A percentile compares a stretch with the other conserved stretches of the same genome.
These are phyloP conservation scores for Eunapius fragilis DNA, from an alignment of 37 sponge, comb jelly and placozoan genomes.

Conservation along the genomic window DNA sequence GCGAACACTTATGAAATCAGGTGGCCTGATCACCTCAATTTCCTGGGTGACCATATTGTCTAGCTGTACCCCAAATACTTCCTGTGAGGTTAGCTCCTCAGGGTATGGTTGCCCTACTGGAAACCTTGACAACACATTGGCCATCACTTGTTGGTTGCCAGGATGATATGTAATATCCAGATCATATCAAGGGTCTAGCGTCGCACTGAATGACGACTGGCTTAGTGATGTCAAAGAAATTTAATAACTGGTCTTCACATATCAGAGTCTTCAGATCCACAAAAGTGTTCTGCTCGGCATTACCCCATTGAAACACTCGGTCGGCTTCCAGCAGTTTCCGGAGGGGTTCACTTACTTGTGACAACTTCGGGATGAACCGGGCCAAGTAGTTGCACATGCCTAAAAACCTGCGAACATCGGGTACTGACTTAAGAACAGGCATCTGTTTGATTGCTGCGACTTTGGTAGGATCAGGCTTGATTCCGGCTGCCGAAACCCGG, in stretches of 20 bases:
- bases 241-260: neutral
- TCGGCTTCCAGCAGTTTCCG: neutral
- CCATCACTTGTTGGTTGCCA: neutral
- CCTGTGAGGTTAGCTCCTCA: neutral
- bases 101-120: neutral
- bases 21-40: neutral
- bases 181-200: neutral
- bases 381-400: neutral
- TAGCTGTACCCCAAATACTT: neutral
- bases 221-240: neutral
- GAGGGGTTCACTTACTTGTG: neutral
- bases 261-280: neutral
- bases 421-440: constrained; percentile 2
- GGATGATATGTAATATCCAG: neutral
- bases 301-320: neutral
- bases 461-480: constrained; percentile 21
- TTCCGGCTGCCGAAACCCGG: neutral
- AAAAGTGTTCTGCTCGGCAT: neutral
- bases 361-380: neutral
- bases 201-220: neutral
- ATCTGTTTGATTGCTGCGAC: constrained; percentile 16
- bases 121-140: neutral
- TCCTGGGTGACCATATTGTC: neutral
- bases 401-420: neutral
- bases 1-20: neutral